Base-by-base conservation (phyloP, 2,113 vertebrate genomes). In the Jacana jacana region DNA sequence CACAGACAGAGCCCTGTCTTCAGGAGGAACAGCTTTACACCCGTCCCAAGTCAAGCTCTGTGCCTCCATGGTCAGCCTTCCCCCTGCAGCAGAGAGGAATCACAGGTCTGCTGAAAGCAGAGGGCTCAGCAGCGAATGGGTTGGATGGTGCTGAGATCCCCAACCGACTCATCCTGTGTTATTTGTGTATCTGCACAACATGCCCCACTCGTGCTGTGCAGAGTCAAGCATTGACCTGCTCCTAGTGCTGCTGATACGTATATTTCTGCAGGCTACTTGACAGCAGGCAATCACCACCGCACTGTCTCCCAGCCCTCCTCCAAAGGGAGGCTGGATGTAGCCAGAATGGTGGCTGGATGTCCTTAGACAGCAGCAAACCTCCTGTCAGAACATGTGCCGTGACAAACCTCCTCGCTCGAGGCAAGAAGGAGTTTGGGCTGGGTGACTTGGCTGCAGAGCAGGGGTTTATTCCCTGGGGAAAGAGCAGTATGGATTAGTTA, bases 141-240 rank as follows among this genome's bases (percentile, higher is more conserved):
- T 86, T 88, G 63, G 66, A 69, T 46, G 71, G 35, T 72, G 44
- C 81, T 14, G 69, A 76, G 70, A n/a, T 82, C 75, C 75, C 37
- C 0, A 0, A 33, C 22, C 3, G 0, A 51, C 30, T 39, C 31
- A 42, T 7, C 3, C 8, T 0, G 0, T 86, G 88, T 91, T 75
- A 63, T 87, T 91, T 91, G 55, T n/a, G 46, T 66, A 22, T 58
- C 64, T 84, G 10, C 0, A 0, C 80, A 72, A 66, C 54, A 46
- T 0, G 0, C 27, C 60, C 61, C 5, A 1, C 72, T 73, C 9
- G 3, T n/a, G 86, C 81, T 52, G 60, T 0, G 7, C 61, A n/a
- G 46, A 75, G 63, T 79, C 78, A 65, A 64, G 61, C 9, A 2
- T 57, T 4, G 0, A 52, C 84, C 58, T 93, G 89, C 81, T 91